These are phyloP conservation scores for Orientallactaga bullata DNA, from an alignment of 2,113 vertebrate species.

Conservation along the genomic window DNA sequence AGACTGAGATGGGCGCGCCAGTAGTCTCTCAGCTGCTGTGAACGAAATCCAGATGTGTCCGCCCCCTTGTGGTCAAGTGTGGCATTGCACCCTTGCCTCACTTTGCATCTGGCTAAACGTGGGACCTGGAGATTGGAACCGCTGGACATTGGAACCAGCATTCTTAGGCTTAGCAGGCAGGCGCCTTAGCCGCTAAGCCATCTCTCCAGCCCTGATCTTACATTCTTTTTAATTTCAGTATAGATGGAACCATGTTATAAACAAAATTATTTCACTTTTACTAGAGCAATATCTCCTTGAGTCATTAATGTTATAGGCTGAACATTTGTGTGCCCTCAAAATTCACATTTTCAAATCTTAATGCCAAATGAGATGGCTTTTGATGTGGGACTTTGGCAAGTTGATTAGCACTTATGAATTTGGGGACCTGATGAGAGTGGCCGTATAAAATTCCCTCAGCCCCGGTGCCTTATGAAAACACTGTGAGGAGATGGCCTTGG, in stretches of 20 bases:
- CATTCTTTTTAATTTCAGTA: background rate
- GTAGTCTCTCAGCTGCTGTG: no score
- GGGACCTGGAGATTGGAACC: no score
- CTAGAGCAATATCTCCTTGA: background rate
- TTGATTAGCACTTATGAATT: background rate
- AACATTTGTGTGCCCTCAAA: background rate
- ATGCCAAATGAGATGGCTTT: background rate
- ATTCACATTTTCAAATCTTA: background rate
- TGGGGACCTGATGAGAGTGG: background rate
- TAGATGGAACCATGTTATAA: background rate
- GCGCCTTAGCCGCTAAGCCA: no score
- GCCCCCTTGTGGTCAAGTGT: no score
- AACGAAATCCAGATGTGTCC: no score
- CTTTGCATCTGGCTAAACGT: no score
- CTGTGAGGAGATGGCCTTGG: background rate
- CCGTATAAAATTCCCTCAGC: background rate
- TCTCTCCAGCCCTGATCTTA: no score
- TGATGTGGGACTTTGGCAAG: no score
- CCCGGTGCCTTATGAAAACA: background rate
- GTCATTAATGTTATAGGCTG: background rate
- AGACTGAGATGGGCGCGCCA: no score
- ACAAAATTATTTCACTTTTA: background rate
- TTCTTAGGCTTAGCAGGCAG: no score
- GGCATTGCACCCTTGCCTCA: no score
- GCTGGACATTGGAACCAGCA: no score